Evolutionary conservation across 1,140 invertebrate species (phyloP).

Genomic region (Glossosoma conforme): DNA sequence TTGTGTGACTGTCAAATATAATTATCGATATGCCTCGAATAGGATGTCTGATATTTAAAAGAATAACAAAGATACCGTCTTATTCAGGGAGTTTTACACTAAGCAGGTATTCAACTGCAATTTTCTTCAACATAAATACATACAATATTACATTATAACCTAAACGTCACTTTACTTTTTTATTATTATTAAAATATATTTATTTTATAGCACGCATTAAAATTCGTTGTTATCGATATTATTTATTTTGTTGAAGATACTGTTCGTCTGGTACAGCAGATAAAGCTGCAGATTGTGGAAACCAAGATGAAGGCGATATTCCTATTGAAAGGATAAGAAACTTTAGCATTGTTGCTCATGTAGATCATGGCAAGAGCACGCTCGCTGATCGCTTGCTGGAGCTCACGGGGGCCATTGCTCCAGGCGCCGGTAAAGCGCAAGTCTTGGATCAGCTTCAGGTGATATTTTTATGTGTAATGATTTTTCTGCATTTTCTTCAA

Average conservation of each 20-base stretch:
- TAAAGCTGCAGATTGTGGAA: not conserved
- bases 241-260: slow-evolving; percentile 9
- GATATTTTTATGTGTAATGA: slow-evolving; percentile 24
- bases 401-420: slow-evolving; percentile 78
- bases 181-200: no score
- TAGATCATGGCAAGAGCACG: slow-evolving; percentile 97
- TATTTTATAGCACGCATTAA: no score
- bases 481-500: no score
- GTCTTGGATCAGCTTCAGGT: slow-evolving; percentile 77
- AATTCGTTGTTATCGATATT: slow-evolving; percentile 1
- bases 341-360: slow-evolving; percentile 95
- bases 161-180: no score
- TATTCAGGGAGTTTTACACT: no score
- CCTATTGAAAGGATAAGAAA: slow-evolving; percentile 67
- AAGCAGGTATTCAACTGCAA: no score
- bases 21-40: no score
- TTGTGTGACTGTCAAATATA: no score
- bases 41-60: no score
- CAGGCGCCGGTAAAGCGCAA: slow-evolving; percentile 66
- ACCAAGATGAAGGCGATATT: slow-evolving; percentile 3
- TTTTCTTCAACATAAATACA: no score
- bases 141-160: no score
- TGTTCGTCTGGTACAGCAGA: not conserved
- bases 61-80: no score
- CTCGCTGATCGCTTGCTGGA: slow-evolving; percentile 89